Evolutionary conservation across 2,113 vertebrate genomes (phyloP), one percentile per base, ranked within the genome.

Genomic region (Galbula dea): DNA sequence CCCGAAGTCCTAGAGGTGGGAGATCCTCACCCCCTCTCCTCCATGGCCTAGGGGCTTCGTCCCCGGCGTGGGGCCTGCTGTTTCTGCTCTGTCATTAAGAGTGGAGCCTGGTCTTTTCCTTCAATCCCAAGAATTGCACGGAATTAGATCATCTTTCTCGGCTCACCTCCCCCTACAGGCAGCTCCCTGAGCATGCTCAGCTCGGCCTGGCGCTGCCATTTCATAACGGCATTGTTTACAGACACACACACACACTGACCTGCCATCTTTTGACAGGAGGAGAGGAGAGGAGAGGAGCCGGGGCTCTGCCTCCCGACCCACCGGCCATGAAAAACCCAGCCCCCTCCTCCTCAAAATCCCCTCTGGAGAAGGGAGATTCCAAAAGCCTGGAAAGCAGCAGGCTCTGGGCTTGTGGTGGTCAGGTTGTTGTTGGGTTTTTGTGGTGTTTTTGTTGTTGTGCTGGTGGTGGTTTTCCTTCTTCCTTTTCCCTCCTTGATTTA

Each of bases 211-310:
- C 96, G 97, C 98, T 97, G 98, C 98, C 98, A 98, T 98, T 98
- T 98, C 97, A 97, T 98, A 98, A 98, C 97, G 96, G 97, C 97
- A 98, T 97, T 98, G 98, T 98, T 98, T 98, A 98, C 98, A 97
- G 97, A 96, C 97, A 97, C 95, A 94, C 90, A 96, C 97, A 97
- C 95, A 94, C 90, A 63, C 82, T 91, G 95, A 85, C 95, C 96
- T 96, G 95, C 94, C 95, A 93, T 94, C 79, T 96, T 96, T 93
- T 80, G 59, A 89, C 92, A 88, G 93, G 65, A 94, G 93, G 84
- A 95, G 72, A 76, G 71, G 94, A 91, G 92, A 34, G 37, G 26
- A 62, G 36, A n/a, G 55, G 32, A 34, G 55, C 20, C 81, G 34
- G 57, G 30, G 5, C 16, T 13, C 30, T 5, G 36, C 54, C 63